These are phyloP conservation scores for Heliornis fulica DNA, from an alignment of 2,113 vertebrate genomes.

Conservation along the genomic window DNA sequence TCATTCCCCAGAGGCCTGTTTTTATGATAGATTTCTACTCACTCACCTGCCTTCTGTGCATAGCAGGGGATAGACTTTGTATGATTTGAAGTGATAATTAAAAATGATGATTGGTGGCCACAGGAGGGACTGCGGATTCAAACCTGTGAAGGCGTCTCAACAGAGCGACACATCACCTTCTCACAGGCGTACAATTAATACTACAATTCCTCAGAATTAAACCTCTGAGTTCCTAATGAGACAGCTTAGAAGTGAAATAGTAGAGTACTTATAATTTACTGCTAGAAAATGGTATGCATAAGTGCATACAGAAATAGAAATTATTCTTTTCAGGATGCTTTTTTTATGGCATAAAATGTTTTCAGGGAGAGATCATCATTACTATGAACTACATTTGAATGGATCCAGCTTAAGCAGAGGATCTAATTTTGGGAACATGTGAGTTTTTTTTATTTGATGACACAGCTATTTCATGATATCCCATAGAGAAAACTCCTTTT, in stretches of 20 bases:
- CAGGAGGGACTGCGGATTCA: neutral
- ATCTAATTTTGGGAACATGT: neutral
- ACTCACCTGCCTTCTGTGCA: constrained; percentile 55
- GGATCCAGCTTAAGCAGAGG: neutral
- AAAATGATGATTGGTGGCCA: constrained; percentile 19
- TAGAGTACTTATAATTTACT: neutral
- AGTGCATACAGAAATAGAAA: neutral
- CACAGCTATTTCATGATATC: neutral
- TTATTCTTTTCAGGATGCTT: neutral
- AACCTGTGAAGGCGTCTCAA: neutral
- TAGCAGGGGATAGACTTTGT: neutral
- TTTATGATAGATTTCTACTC: constrained; percentile 46
- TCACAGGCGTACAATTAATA: neutral
- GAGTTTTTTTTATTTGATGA: neutral
- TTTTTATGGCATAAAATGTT: neutral
- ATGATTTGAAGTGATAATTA: constrained; percentile 55
- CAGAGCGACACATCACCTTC: neutral
- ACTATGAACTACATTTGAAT: neutral
- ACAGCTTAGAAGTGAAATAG: neutral
- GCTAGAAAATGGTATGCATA: neutral
- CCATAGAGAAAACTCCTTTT: neutral
- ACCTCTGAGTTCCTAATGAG: neutral
- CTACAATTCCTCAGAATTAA: neutral
- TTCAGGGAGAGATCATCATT: neutral
- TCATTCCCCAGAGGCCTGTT: neutral